Percentiles rank a stretch among this genome's conserved stretches.
phyloP scores from a whole-genome alignment of 2,888 invertebrate genomes.

The Alentia gelatinosa region DNA sequence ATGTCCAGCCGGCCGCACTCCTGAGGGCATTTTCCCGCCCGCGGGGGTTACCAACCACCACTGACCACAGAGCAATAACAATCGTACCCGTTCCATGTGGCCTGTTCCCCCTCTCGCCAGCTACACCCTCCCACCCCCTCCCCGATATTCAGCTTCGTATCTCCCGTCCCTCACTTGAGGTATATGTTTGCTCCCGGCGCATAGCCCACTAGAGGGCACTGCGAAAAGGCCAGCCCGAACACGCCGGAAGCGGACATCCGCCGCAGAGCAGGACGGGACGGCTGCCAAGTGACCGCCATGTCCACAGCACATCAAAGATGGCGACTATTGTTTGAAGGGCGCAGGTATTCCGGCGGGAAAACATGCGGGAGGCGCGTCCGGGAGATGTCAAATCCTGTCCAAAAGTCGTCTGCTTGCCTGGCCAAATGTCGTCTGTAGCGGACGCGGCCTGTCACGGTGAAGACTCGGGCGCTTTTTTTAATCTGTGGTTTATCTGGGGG shows the following conservation, averaged over 20 bases:
- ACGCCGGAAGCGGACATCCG: slow-evolving; percentile 5
- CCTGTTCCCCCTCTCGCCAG: not conserved
- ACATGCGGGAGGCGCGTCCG: not conserved
- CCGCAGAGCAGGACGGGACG: not conserved
- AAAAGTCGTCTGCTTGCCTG: slow-evolving; percentile 12
- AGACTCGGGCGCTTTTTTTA: not conserved
- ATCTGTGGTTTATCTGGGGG: not conserved
- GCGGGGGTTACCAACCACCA: not conserved
- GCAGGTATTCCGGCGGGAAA: slow-evolving; percentile 4
- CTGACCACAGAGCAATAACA: not conserved
- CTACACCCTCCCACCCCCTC: not conserved
- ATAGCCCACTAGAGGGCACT: not conserved
- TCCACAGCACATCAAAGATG: not conserved
- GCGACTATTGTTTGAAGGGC: not conserved
- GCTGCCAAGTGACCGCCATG: not conserved
- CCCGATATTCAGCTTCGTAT: not conserved
- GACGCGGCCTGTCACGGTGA: not conserved
- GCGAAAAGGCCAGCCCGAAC: not conserved
- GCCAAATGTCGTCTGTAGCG: not conserved
- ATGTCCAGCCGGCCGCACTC: not conserved
- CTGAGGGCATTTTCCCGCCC: not conserved
- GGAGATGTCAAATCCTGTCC: not conserved
- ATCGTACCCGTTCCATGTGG: not conserved
- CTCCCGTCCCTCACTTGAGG: not conserved
- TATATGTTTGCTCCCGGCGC: not conserved